Conservation (phyloP, 2,113 vertebrate genomes). For the Phalacrocorax aristotelis region DNA sequence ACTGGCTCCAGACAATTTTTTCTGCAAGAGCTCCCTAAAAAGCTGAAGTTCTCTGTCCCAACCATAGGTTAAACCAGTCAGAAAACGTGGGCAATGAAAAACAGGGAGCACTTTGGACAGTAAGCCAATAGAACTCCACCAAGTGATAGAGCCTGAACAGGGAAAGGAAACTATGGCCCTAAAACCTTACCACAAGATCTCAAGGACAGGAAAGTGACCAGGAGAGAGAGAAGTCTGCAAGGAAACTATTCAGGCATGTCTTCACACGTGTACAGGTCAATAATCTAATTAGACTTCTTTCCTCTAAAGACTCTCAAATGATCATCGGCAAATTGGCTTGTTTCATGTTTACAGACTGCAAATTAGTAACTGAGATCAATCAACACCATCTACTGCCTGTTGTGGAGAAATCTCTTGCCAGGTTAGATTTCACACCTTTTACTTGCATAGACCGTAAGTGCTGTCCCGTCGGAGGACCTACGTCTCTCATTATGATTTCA, state of each 20-base stretch:
- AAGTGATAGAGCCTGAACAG: neutral
- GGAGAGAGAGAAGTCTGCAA: neutral
- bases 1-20: neutral
- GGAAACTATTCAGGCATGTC: neutral
- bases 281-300: neutral
- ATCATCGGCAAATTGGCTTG: neutral
- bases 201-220: neutral
- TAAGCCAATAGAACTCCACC: neutral
- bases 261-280: neutral
- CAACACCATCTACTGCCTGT: neutral
- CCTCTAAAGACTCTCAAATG: neutral
- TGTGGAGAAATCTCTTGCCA: neutral
- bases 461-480: neutral
- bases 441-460: neutral
- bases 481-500: neutral
- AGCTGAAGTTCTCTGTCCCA: neutral
- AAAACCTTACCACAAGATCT: neutral
- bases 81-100: neutral
- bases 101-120: neutral
- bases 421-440: neutral
- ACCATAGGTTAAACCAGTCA: accelerated
- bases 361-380: neutral
- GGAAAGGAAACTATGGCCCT: neutral
- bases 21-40: neutral
- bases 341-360: conserved; percentile 7